These are phyloP conservation scores for Zaprionus bogoriensis DNA, from an alignment of 2,888 invertebrate species.

Conservation along the genomic window DNA sequence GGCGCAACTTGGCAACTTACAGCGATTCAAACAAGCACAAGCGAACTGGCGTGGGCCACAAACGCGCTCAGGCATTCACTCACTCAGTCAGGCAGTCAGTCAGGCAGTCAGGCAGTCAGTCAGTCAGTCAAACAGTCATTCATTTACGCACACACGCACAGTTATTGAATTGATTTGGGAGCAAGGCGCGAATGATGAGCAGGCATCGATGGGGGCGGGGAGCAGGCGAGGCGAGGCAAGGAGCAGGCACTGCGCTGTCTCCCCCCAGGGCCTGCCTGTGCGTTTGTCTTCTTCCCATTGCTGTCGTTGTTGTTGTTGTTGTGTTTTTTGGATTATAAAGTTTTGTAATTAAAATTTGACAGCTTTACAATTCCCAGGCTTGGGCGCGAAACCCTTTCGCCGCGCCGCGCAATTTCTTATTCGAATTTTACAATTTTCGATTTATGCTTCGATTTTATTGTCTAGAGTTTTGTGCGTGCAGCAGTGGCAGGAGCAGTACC, in stretches of 20 bases:
- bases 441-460: slow-evolving; percentile 77
- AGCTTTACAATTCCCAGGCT: slow-evolving; percentile 76
- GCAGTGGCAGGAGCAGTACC: not conserved
- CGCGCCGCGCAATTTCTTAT: slow-evolving; percentile 57
- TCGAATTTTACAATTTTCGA: slow-evolving; percentile 74
- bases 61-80: slow-evolving; percentile 26
- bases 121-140: slow-evolving; percentile 54
- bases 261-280: not conserved
- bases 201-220: not conserved
- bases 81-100: slow-evolving; percentile 25
- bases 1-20: slow-evolving; percentile 60
- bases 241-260: too few relatives aligned
- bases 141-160: slow-evolving; percentile 73
- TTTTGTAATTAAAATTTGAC: slow-evolving; percentile 77
- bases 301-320: slow-evolving; percentile 47
- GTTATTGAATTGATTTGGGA: slow-evolving; percentile 73
- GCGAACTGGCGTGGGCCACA: slow-evolving; percentile 65
- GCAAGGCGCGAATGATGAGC: slow-evolving; percentile 26
- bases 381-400: slow-evolving; percentile 46
- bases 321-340: slow-evolving; percentile 77
- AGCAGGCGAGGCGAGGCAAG: not conserved
- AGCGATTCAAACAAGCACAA: slow-evolving; percentile 73
- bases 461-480: slow-evolving; percentile 53
- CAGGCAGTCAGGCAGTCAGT: slow-evolving; percentile 44
- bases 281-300: slow-evolving; percentile 22